These are phyloP conservation scores for Drosophila acutilabella DNA, from an alignment of 2,888 invertebrate genomes.

Conservation along the genomic window DNA sequence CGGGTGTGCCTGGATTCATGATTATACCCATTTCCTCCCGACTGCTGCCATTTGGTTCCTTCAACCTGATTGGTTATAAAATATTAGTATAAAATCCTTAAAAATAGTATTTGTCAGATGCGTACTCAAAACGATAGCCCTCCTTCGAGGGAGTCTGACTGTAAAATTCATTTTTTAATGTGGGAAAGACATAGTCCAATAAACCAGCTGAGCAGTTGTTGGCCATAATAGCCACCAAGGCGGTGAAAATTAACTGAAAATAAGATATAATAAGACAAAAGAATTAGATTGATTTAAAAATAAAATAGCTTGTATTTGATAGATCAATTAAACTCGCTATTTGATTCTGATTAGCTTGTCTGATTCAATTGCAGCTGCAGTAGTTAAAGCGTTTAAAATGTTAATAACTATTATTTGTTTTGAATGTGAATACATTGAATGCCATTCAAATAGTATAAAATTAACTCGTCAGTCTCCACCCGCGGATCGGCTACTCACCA, in stretches of 20 bases:
- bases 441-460: constrained; percentile 38
- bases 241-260: constrained; percentile 68
- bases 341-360: constrained; percentile 5
- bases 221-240: constrained; percentile 68
- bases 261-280: neutral
- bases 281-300: constrained; percentile 2
- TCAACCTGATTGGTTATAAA: constrained; percentile 54
- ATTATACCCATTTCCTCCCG: constrained; percentile 84
- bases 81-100: neutral
- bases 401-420: constrained; percentile 30
- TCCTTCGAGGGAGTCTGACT: constrained; percentile 77
- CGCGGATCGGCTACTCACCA: constrained; percentile 67
- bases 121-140: constrained; percentile 83
- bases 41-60: constrained; percentile 82
- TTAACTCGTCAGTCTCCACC: constrained; percentile 16
- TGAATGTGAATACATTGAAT: constrained; percentile 42
- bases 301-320: constrained; percentile 7
- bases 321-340: constrained; percentile 14
- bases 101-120: neutral
- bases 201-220: constrained; percentile 71
- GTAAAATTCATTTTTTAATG: constrained; percentile 76
- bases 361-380: constrained; percentile 24
- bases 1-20: constrained; percentile 82
- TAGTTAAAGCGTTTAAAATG: constrained; percentile 19
- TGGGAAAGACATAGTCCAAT: constrained; percentile 76